A percentile compares a stretch with the other conserved stretches of the same genome.
phyloP scores from a whole-genome alignment of 2,888 invertebrate species.

The Coelopa pilipes region DNA sequence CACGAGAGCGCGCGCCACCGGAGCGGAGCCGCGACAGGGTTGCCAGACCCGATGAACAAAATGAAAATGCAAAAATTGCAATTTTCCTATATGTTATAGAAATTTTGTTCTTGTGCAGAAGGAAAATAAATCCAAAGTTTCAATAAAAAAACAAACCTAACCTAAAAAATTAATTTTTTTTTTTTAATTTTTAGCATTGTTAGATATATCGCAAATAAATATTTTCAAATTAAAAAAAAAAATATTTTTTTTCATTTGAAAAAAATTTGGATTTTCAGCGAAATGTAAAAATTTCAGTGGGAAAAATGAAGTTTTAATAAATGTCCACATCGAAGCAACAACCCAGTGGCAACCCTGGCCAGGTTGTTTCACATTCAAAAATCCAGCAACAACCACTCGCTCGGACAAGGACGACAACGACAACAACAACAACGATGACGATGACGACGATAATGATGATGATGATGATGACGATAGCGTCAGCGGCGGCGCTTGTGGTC shows the following conservation, averaged over 20 bases:
- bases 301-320: no score
- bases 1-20: no score
- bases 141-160: no score
- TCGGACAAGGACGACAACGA: not conserved
- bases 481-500: conserved; percentile 21
- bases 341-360: not conserved
- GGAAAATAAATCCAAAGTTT: no score
- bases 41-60: not conserved
- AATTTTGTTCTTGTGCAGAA: conserved; percentile 6
- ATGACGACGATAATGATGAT: not conserved
- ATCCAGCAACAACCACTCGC: conserved; percentile 3
- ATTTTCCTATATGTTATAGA: not conserved
- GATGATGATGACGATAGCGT: not conserved
- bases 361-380: conserved; percentile 9
- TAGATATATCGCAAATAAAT: no score
- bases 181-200: no score
- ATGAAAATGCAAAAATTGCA: not conserved
- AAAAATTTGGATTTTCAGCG: no score
- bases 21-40: no score
- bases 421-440: not conserved
- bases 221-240: no score
- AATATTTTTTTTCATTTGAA: no score
- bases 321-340: not conserved
- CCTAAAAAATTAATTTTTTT: no score
- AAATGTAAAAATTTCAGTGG: no score